Evolutionary conservation across 2,888 invertebrate genomes (phyloP), one percentile per base, ranked within the genome.

Genomic region (Willowsia nigromaculata): DNA sequence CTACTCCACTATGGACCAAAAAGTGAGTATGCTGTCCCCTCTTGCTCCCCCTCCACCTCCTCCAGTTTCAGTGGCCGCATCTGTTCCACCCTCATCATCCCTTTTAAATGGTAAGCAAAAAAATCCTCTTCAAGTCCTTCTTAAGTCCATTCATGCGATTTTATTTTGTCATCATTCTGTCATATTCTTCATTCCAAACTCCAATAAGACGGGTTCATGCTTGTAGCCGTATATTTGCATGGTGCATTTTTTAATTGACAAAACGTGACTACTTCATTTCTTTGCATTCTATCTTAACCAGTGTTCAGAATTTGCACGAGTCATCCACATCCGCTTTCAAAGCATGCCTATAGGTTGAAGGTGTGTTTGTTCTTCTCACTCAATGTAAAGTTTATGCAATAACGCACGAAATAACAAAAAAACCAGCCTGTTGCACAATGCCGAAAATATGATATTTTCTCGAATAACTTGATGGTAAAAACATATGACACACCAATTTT

Each of bases 1-100:
- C 93, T 93, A 85, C 27, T 53, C 84, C 40, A 33, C 93, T 92
- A 94, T 90, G 94, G 93, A 90, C 93, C 94, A 92, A 94, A 93
- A 93, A 84, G 93, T 93, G 83, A 92, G 91, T 33, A 94, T 93
- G 27, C 90, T 93, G 33, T 91, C 93, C 90, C 93, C 94, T 94
- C 92, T 93, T 94, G 11, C 90, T 92, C 83, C 91, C 88, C 92
- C 27, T 88, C 92, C 56, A 62, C 91, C 37, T 50, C 90, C 80
- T 68, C 87, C 53, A 53, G 85, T 76, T n/a, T 78, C 85, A 47
- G 43, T 74, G n/a, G 56, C 85, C 81, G 80, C 68, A 86, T 90
- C 82, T 33, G 80, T 47, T 90, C 91, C 74, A 83, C 90, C 74
- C 65, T 90, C 25, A 56, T 90, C 82, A 62, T 91, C 91, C 13